Percentiles rank a stretch among this genome's conserved stretches.
Evolutionary conservation across 2,888 invertebrate species (phyloP).

Genomic region (Colostygia pectinataria): DNA sequence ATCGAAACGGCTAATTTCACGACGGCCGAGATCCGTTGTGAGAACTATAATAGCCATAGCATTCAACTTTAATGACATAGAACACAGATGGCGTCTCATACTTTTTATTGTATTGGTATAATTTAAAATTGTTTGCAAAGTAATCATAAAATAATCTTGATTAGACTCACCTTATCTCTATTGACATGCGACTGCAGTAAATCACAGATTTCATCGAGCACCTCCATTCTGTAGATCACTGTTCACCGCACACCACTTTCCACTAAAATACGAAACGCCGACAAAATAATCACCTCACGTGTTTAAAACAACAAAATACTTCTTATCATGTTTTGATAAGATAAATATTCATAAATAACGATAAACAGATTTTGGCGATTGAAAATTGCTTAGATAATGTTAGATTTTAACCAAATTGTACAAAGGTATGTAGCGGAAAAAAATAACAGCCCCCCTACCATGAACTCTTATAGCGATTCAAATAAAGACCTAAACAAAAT

Average conservation of each 20-base stretch:
- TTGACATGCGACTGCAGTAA: conserved; percentile 90
- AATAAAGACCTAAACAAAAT: no score
- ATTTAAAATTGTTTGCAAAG: no score
- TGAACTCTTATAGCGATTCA: no score
- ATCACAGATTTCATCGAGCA: conserved; percentile 81
- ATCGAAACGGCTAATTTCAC: no score
- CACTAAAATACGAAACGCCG: background rate
- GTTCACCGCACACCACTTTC: background rate
- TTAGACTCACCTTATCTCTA: conserved; percentile 87
- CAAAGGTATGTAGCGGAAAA: no score
- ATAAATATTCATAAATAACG: conserved; percentile 18
- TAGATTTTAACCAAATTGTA: background rate
- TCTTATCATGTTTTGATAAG: conserved; percentile 29
- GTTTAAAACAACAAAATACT: conserved; percentile 1
- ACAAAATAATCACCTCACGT: background rate
- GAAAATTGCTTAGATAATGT: conserved; percentile 5
- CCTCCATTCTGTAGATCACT: conserved; percentile 47
- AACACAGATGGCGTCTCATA: background rate
- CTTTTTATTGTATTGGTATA: no score
- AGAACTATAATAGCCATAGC: no score
- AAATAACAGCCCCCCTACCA: no score
- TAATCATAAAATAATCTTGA: background rate
- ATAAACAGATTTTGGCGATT: conserved; percentile 18
- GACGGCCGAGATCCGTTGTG: no score
- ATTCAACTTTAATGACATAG: no score